A percentile compares a stretch with the other conserved stretches of the same genome.
Evolutionary conservation across 92 coral and sea anemone species (phyloP).

Genomic region (Parazoanthus darwini): DNA sequence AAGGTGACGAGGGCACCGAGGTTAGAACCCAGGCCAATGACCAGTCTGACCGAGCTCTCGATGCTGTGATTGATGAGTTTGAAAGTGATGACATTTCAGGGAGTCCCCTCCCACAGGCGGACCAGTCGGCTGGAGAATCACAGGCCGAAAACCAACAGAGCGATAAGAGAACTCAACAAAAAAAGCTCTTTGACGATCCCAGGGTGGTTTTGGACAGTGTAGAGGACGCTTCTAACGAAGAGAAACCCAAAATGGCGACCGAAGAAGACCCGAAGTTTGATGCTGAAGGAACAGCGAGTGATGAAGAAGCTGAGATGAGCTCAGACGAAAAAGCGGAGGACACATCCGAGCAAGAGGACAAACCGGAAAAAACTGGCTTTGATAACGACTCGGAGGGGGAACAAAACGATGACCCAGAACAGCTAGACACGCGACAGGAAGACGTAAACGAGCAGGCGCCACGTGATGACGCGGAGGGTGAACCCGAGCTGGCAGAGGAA

Average conservation of each 20-base stretch:
- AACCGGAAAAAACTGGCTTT: not conserved
- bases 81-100: conserved; percentile 36
- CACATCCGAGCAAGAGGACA: not conserved
- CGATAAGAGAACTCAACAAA: too few species aligned
- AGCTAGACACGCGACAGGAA: not conserved
- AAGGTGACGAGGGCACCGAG: not conserved
- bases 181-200: not conserved
- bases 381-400: not conserved
- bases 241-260: not conserved
- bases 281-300: not conserved
- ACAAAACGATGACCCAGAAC: not conserved
- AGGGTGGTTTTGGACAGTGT: not conserved
- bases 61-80: conserved; percentile 33
- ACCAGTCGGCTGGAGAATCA: not conserved
- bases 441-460: not conserved
- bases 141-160: not conserved
- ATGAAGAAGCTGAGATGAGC: not conserved
- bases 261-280: not conserved
- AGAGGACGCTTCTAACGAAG: not conserved
- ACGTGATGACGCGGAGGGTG: not conserved
- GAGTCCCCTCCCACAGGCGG: not conserved
- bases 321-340: not conserved
- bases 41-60: conserved; percentile 12
- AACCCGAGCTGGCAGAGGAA: not conserved
- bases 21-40: conserved; percentile 9